These are phyloP conservation scores for Xylocampa areola DNA, from an alignment of 2,888 invertebrate species.

Conservation along the genomic window DNA sequence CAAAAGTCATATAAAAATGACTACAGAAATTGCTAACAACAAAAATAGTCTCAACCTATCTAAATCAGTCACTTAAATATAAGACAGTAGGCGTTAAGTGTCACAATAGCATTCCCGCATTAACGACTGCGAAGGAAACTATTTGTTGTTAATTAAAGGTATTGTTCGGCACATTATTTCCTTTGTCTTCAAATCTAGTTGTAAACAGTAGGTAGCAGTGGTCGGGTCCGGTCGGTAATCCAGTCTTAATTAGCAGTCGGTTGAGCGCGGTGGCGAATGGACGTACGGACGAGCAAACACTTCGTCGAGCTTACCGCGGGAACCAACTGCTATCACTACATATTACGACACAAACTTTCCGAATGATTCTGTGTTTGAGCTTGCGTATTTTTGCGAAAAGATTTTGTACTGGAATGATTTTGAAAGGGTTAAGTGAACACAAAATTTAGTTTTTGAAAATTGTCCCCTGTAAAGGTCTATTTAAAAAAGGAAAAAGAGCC, in stretches of 20 bases:
- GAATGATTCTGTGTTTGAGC: neutral
- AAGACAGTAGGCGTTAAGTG: conserved; percentile 34
- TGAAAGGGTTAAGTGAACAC: too few relatives aligned
- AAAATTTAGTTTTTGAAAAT: too few relatives aligned
- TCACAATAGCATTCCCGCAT: conserved; percentile 37
- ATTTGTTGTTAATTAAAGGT: conserved; percentile 76
- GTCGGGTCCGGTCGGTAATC: conserved; percentile 84
- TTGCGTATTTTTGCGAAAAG: neutral
- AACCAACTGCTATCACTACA: conserved; percentile 9
- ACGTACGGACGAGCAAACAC: conserved; percentile 70
- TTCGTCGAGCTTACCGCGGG: conserved; percentile 32
- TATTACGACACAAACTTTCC: neutral
- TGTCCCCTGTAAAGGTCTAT: too few relatives aligned
- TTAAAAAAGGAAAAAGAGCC: too few relatives aligned
- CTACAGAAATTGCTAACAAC: neutral
- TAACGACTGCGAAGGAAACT: conserved; percentile 56
- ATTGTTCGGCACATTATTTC: conserved; percentile 81
- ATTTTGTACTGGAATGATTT: too few relatives aligned
- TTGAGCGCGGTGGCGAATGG: conserved; percentile 65
- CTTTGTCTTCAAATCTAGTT: conserved; percentile 83
- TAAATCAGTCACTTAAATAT: conserved; percentile 9
- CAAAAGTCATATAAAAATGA: neutral
- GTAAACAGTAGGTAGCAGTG: conserved; percentile 84
- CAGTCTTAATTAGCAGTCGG: conserved; percentile 87
- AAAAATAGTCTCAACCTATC: neutral